Percentiles rank a stretch among this genome's conserved stretches.
phyloP scores from a whole-genome alignment of 2,888 invertebrate species.

The Neoscelio sp. region DNA sequence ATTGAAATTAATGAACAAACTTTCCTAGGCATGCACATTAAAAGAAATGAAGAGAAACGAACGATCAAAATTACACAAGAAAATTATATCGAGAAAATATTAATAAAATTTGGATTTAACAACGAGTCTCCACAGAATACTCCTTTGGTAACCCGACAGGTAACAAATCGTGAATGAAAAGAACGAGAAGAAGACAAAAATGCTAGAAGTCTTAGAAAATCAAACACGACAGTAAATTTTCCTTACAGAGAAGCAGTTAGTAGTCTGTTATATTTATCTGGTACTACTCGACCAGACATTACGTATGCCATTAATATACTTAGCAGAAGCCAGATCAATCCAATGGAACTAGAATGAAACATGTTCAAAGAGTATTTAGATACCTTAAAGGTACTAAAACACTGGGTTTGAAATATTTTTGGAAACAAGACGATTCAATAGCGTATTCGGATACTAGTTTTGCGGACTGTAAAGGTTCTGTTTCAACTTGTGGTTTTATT shows the following conservation, averaged over 20 bases:
- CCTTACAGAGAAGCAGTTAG: slow-evolving; percentile 62
- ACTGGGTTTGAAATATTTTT: slow-evolving; percentile 15
- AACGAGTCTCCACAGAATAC: slow-evolving; percentile 30
- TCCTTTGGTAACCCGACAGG: slow-evolving; percentile 45
- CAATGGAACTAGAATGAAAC: slow-evolving; percentile 61
- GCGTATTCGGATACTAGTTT: slow-evolving; percentile 59
- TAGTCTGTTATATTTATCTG: slow-evolving; percentile 61
- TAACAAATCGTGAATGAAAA: slow-evolving; percentile 3
- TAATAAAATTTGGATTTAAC: slow-evolving; percentile 39
- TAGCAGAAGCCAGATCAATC: slow-evolving; percentile 58
- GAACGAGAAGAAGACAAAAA: neutral
- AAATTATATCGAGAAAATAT: slow-evolving; percentile 30
- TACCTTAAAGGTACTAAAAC: slow-evolving; percentile 57
- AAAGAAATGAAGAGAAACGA: slow-evolving; percentile 53
- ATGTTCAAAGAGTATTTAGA: slow-evolving; percentile 59
- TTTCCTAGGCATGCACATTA: slow-evolving; percentile 64
- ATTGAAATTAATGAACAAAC: slow-evolving; percentile 39
- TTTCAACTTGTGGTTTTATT: slow-evolving; percentile 37
- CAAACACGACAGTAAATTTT: neutral
- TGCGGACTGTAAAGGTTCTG: slow-evolving; percentile 33
- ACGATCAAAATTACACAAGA: slow-evolving; percentile 26
- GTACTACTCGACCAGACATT: slow-evolving; percentile 61
- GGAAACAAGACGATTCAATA: slow-evolving; percentile 55
- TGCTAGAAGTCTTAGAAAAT: no score
- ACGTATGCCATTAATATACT: slow-evolving; percentile 56